phyloP scores from a whole-genome alignment of 2,888 invertebrate species.

The Drosophila fulvimacula region DNA sequence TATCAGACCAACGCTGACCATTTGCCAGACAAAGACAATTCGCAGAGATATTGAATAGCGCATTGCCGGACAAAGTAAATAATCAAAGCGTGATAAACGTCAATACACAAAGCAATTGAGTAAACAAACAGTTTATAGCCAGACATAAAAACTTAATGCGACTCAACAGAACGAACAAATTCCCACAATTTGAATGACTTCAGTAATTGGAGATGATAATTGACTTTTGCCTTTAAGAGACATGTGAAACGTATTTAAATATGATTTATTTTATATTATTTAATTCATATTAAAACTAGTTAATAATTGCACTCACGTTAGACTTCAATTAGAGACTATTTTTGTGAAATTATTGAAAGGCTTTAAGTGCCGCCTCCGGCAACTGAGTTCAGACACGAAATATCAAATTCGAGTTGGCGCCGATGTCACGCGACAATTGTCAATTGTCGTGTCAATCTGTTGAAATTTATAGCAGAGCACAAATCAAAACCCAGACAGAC shows the following conservation, averaged over 20 bases:
- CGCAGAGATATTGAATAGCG: not conserved
- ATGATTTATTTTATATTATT: not conserved
- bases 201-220: constrained; percentile 2
- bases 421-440: constrained; percentile 61
- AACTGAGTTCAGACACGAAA: not conserved
- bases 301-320: not conserved
- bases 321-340: not conserved
- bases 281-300: not conserved
- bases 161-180: not conserved
- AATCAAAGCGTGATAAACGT: constrained; percentile 26
- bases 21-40: constrained; percentile 29
- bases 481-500: constrained; percentile 63
- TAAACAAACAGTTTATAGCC: constrained; percentile 23
- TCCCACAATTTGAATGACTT: constrained; percentile 1
- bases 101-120: constrained; percentile 7
- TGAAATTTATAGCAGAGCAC: constrained; percentile 68
- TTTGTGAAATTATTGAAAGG: not conserved
- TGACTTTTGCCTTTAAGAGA: not conserved
- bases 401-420: constrained; percentile 46
- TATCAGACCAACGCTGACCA: constrained; percentile 21
- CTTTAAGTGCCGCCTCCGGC: not conserved
- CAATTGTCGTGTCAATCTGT: constrained; percentile 72
- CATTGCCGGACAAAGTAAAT: constrained; percentile 17
- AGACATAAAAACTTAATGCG: not conserved
- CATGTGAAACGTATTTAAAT: not conserved